Conservation (phyloP, 2,797 vertebrate genomes). For the Peromyscus attwateri region DNA sequence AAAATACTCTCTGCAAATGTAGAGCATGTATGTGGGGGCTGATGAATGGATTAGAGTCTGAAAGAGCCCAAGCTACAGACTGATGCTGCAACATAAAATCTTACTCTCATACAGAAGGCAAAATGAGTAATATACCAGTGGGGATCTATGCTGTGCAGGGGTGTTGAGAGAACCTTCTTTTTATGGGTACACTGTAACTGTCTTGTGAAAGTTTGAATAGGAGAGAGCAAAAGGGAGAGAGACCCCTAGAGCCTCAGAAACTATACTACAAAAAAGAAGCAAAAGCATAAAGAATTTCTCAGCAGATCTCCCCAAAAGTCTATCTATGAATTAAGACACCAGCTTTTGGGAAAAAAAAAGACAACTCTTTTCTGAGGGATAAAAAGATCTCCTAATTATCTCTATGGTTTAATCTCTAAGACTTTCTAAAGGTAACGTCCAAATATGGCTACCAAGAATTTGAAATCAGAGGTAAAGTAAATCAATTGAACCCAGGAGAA, state of each 20-base stretch:
- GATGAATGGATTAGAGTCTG: background rate
- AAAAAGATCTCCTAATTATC: background rate
- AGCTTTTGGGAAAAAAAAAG: background rate
- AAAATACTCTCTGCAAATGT: background rate
- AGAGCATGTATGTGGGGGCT: background rate
- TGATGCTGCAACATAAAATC: background rate
- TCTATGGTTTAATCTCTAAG: background rate
- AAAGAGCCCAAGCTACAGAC: background rate
- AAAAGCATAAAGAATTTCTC: slow-evolving; percentile 4
- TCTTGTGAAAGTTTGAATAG: background rate
- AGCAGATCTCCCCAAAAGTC: background rate
- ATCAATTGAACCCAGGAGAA: background rate
- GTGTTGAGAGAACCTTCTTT: background rate
- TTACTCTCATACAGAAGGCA: background rate
- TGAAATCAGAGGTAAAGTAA: slow-evolving; percentile 9
- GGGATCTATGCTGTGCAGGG: background rate
- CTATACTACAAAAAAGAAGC: rapidly evolving
- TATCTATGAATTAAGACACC: background rate
- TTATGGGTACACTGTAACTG: background rate
- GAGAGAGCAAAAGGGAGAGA: background rate
- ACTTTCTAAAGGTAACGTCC: background rate
- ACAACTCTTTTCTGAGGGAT: background rate
- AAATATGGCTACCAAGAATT: background rate
- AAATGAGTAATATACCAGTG: background rate
- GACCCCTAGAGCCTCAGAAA: background rate